Base-by-base conservation (phyloP, 2,888 invertebrate genomes). In the Aphidoletes aphidimyza region DNA sequence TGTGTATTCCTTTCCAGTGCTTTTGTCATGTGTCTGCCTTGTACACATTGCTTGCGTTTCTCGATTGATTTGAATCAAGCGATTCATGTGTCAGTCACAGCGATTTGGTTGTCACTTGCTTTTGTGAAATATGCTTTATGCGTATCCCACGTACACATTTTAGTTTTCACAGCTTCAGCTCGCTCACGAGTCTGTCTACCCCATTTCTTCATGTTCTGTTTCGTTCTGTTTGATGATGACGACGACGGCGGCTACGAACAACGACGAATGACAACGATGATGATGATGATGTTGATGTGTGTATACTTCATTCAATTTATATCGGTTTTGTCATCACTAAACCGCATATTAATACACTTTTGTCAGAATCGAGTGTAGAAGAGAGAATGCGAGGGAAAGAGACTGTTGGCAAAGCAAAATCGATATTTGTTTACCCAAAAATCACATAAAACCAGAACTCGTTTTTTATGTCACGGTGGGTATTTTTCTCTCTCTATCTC, bases 81-180 rank as follows among this genome's bases (percentile, higher is more conserved):
- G 86, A 86, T 86, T 86, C 86, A 86, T 85, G 85, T 86, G 86
- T 86, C 86, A 86, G 81, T 86, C 86, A 86, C 86, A 86, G 85
- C 49, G 84, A 84, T 83, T 84, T 84, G 81, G 81, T 37, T 37
- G 81, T 81, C 81, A 81, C 37, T 37, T 81, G 81, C 37, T 81
- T 81, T 37, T 69, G 69, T 69, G 34, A 69, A 69, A 69, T 69
- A 30, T 34, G 69, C 69, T 69, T 69, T 69, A 69, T 69, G 69
- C 69, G 69, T 69, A 69, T 30, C 69, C 69, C 69, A 69, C 69
- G 34, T 34, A 69, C 69, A 69, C n/a, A 69, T 69, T 69, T 30
- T 30, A 69, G 69, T 69, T 69, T 69, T 69, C 69, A 69, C 69
- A 69, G 69, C 69, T 69, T 30, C 30, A 69, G 26, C 54, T 22